Base-by-base conservation (phyloP, 2,113 vertebrate genomes). In the Uria aalge region DNA sequence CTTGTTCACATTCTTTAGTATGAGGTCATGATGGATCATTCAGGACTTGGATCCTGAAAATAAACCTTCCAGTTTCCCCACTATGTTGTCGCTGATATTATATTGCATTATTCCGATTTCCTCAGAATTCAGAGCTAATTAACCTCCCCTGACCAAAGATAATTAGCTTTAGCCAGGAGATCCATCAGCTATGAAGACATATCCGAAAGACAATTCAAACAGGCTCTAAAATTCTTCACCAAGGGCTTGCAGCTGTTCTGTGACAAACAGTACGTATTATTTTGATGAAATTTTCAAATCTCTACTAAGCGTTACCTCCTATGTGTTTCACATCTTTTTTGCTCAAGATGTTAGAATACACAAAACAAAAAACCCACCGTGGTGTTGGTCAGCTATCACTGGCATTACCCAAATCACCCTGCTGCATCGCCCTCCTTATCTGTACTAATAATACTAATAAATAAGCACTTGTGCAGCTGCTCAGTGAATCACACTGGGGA, bases 1-100 rank as follows among this genome's bases (percentile, higher is more conserved):
- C 41, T 19, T 43, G 10, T 19, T 68, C 34, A 23, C 15, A 14
- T 32, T 74, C 74, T 62, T 85, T 23, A 71, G 10, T 5, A 50
- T 21, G 38, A 87, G 34, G 18, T 75, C 67, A 56, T 0, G 8
- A 36, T 5, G 27, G 82, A 47, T 47, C 47, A 21, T 47, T 47
- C 20, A 48, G 23, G 40, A 90, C 36, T 40, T 21, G 23, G 40
- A 79, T 48, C n/a, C 67, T 47, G 63, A 62, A 53, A 83, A 90
- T n/a, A 66, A 66, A 23, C 48, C 36, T 45, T 57, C 22, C 29
- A 3, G 1, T 45, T 56, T 29, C 9, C 32, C 22, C 32, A 45
- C n/a, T n/a, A 11, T 14, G 1, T 9, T 72, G 22, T 27, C 0
- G 0, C 5, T 45, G 53, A 72, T 34, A 27, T 7, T 34, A 53